phyloP scores from a whole-genome alignment of 23 tunicate species.

The Styela plicata region DNA sequence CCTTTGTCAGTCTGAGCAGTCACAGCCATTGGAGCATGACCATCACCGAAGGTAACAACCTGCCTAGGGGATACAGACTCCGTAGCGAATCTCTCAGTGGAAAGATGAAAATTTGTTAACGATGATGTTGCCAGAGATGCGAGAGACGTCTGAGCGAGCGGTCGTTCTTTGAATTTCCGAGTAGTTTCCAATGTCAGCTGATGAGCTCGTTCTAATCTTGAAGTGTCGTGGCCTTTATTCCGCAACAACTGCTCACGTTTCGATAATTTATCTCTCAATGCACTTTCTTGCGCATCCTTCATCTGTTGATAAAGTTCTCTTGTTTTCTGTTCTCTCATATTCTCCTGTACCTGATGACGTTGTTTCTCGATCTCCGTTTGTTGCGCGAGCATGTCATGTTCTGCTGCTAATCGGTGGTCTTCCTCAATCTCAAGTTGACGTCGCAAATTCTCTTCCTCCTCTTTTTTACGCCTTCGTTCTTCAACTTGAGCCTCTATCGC shows the following conservation, averaged over 20 bases:
- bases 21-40: constrained; percentile 24
- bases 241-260: constrained; percentile 42
- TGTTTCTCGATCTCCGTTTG: constrained; percentile 70
- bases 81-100: not conserved
- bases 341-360: constrained; percentile 64
- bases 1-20: constrained; percentile 35
- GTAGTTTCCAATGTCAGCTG: constrained; percentile 10
- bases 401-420: constrained; percentile 58
- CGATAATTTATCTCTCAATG: constrained; percentile 70
- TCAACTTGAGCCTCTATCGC: constrained; percentile 44
- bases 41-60: not conserved
- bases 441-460: constrained; percentile 37
- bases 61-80: not conserved
- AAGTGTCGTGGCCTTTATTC: constrained; percentile 82
- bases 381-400: constrained; percentile 33
- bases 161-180: not conserved
- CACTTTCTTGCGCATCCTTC: constrained; percentile 77
- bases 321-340: constrained; percentile 69
- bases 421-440: constrained; percentile 51
- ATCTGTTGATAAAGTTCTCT: constrained; percentile 78
- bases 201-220: constrained; percentile 73
- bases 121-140: not conserved
- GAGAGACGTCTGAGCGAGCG: not conserved
- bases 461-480: constrained; percentile 58
- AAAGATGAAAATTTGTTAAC: not conserved